Evolutionary conservation across 23 tunicate species (phyloP).

Genomic region (Trididemnum nubilum): DNA sequence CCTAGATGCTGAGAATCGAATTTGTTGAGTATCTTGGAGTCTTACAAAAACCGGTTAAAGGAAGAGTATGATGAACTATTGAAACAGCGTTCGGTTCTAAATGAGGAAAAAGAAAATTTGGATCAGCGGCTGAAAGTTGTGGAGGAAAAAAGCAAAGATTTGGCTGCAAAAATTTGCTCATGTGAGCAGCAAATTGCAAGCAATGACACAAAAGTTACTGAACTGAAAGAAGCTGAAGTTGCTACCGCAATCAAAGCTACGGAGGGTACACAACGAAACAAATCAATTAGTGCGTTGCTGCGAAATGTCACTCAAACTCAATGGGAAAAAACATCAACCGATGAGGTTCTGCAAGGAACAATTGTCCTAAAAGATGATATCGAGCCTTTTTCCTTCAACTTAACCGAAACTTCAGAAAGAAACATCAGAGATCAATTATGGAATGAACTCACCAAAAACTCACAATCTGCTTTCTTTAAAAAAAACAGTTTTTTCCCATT

Average conservation of each 20-base stretch:
- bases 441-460: background rate
- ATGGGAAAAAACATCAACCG: background rate
- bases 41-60: too few species aligned
- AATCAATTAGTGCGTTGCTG: background rate
- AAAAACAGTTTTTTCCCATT: too few species aligned
- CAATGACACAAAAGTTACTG: background rate
- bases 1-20: too few species aligned
- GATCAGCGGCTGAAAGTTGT: background rate
- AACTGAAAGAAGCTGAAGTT: background rate
- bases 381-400: conserved; percentile 1
- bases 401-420: background rate
- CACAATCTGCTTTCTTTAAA: too few species aligned
- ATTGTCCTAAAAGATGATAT: background rate
- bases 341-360: background rate
- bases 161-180: background rate
- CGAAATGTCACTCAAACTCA: background rate
- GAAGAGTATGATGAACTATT: background rate
- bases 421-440: background rate
- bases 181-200: background rate
- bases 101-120: background rate
- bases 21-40: too few species aligned
- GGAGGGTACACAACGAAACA: background rate
- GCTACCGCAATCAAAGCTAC: background rate
- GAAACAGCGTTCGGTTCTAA: background rate
- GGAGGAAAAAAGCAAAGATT: background rate